Evolutionary conservation across 2,797 vertebrate species (phyloP), one percentile per base, ranked within the genome.

Genomic region (Anniella stebbinsi): DNA sequence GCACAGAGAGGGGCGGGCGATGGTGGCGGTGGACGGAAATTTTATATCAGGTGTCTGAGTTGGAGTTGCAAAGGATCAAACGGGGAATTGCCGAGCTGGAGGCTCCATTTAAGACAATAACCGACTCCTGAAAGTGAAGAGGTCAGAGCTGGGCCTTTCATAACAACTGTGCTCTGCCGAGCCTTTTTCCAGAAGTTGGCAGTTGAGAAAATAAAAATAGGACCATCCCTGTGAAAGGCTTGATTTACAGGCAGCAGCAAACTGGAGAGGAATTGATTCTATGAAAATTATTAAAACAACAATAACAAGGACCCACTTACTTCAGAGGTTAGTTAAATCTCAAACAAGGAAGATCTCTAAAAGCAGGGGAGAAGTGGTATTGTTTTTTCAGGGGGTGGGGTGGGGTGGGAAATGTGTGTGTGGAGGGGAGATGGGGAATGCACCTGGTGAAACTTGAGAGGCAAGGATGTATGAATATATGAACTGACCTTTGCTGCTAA

Each of bases 81-180:
- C 3, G 23, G 82, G 92, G 93, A 94, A 92, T 94, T 91, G 91
- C 94, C 0, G 18, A 92, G 90, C 89, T 93, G 86, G 90, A 93
- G 94, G 78, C 85, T 94, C 87, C 94, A 77, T 94, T 92, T 93
- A 88, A 91, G 90, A 94, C 25, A 75, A 92, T 91, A 94, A 95
- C 95, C 92, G 96, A 92, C 92, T 95, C 89, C 93, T 91, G 86
- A 95, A 94, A 96, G 87, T 86, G 93, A 94, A 63, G 92, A 94
- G 94, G 93, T 93, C 92, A 89, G 93, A 94, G 87, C 91, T 0
- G 0, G 93, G 90, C 89, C 94, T 93, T 94, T 95, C 84, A 23
- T 93, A 95, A 95, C 89, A 72, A 86, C 81, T 81, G 93, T 0
- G 38, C 45, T 80, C 81, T 48, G n/a, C 54, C 57, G 81, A 88